Evolutionary conservation across 1,140 invertebrate genomes (phyloP).

Genomic region (Cotesia vestalis): DNA sequence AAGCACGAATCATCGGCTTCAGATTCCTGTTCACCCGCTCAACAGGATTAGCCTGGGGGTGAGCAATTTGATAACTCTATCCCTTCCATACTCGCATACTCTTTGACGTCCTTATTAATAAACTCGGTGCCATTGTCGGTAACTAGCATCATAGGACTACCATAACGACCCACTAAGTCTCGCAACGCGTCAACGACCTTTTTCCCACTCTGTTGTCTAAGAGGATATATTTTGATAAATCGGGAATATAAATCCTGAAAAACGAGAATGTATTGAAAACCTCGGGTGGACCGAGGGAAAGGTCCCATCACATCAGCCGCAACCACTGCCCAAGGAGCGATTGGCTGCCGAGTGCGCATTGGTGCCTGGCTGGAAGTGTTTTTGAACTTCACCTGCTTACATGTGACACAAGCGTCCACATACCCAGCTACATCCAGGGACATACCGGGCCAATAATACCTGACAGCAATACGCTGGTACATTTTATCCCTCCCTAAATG

Average conservation of each 20-base stretch:
- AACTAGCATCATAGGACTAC: conserved; percentile 23
- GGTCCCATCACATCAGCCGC: conserved; percentile 30
- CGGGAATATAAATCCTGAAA: conserved; percentile 36
- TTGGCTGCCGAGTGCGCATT: conserved; percentile 11
- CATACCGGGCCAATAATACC: conserved; percentile 47
- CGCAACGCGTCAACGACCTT: conserved; percentile 18
- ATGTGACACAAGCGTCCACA: conserved; percentile 28
- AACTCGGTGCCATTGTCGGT: conserved; percentile 30
- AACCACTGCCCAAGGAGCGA: conserved; percentile 17
- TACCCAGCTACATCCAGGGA: conserved; percentile 29
- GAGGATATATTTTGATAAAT: conserved; percentile 33
- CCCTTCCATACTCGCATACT: neutral
- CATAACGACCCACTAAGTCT: conserved; percentile 23
- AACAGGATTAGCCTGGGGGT: conserved; percentile 32
- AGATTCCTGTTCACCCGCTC: conserved; percentile 24
- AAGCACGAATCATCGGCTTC: conserved; percentile 31
- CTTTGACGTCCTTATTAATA: conserved; percentile 29
- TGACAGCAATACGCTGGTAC: conserved; percentile 7
- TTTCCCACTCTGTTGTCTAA: conserved; percentile 26
- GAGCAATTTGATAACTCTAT: conserved; percentile 6
- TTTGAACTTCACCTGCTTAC: conserved; percentile 29
- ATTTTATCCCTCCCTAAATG: conserved; percentile 44
- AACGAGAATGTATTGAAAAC: conserved; percentile 31
- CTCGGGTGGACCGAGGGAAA: conserved; percentile 28
- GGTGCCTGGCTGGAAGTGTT: conserved; percentile 13